Percentiles rank a stretch among this genome's conserved stretches.
These are phyloP conservation scores for Psettodes erumei DNA, from an alignment of 2,113 vertebrate species.

Conservation along the genomic window DNA sequence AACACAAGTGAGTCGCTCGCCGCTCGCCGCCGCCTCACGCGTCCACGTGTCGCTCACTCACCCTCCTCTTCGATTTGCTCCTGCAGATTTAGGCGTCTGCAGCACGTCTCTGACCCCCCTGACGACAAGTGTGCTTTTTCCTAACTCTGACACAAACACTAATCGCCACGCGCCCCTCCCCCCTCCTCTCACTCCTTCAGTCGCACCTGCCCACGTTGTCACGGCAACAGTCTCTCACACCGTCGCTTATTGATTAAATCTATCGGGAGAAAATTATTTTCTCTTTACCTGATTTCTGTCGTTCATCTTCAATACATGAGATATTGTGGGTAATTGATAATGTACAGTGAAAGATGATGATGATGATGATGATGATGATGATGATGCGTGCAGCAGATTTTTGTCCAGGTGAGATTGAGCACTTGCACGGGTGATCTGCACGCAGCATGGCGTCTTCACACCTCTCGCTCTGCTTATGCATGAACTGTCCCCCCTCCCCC, in stretches of 20 bases:
- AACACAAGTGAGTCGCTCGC: constrained; percentile 90
- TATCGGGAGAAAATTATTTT: too few species aligned
- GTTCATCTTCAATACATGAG: too few species aligned
- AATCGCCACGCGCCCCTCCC: constrained; percentile 13
- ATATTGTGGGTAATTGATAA: too few species aligned
- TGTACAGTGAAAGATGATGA: not conserved
- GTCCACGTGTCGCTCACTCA: too few species aligned
- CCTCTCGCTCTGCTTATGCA: constrained; percentile 22
- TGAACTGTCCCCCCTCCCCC: constrained; percentile 16
- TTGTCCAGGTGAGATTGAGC: constrained; percentile 1
- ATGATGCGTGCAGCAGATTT: not conserved
- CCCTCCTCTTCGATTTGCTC: constrained; percentile 72
- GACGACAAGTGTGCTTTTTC: constrained; percentile 64
- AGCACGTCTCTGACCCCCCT: constrained; percentile 73
- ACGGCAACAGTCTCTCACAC: too few species aligned
- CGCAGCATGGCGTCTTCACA: constrained; percentile 30
- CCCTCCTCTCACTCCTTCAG: too few species aligned
- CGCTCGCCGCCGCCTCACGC: too few species aligned
- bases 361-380: not conserved
- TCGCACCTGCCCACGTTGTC: too few species aligned
- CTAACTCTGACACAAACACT: constrained; percentile 46
- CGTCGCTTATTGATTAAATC: too few species aligned
- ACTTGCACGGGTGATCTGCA: constrained; percentile 56
- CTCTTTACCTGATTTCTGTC: too few species aligned
- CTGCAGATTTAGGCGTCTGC: constrained; percentile 86